A percentile compares a stretch with the other conserved stretches of the same genome.
phyloP scores from a whole-genome alignment of 2,797 vertebrate species.

The Pagetopsis macropterus region DNA sequence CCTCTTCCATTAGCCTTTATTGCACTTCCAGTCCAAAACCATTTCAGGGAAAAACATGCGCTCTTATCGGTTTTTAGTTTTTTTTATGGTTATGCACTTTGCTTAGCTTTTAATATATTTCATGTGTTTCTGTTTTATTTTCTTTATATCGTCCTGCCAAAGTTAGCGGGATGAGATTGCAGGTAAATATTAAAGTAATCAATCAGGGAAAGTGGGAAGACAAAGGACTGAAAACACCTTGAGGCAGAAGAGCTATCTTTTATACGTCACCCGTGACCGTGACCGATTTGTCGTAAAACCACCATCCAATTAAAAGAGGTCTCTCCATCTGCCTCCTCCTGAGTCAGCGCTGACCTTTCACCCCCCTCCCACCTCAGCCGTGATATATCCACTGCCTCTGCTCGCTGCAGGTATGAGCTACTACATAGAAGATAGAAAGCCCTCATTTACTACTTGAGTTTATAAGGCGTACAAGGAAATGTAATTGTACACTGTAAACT shows the following conservation, averaged over 20 bases:
- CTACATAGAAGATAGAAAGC: slow-evolving; percentile 35
- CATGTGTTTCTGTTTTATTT: slow-evolving; percentile 42
- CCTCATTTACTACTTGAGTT: slow-evolving; percentile 31
- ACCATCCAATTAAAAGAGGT: slow-evolving; percentile 67
- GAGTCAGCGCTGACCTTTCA: slow-evolving; percentile 69
- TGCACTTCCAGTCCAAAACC: slow-evolving; percentile 58
- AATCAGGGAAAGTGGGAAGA: slow-evolving; percentile 64
- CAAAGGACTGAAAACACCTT: slow-evolving; percentile 32
- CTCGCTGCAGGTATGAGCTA: slow-evolving; percentile 37
- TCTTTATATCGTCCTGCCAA: slow-evolving; percentile 16
- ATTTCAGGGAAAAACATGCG: slow-evolving; percentile 50
- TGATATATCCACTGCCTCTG: slow-evolving; percentile 42
- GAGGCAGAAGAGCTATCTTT: slow-evolving; percentile 35
- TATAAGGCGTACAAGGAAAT: neutral
- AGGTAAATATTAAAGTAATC: slow-evolving; percentile 78
- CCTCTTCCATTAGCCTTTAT: slow-evolving; percentile 72
- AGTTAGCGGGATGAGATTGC: slow-evolving; percentile 18
- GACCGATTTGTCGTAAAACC: slow-evolving; percentile 61
- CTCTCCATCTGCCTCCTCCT: slow-evolving; percentile 59
- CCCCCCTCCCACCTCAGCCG: slow-evolving; percentile 26
- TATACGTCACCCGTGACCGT: slow-evolving; percentile 51
- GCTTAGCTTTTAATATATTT: slow-evolving; percentile 57
- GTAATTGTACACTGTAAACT: neutral
- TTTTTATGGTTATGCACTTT: slow-evolving; percentile 53
- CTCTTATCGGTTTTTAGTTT: slow-evolving; percentile 43